phyloP scores from a whole-genome alignment of 1,140 invertebrate species.

The Pseudoatta argentina region DNA sequence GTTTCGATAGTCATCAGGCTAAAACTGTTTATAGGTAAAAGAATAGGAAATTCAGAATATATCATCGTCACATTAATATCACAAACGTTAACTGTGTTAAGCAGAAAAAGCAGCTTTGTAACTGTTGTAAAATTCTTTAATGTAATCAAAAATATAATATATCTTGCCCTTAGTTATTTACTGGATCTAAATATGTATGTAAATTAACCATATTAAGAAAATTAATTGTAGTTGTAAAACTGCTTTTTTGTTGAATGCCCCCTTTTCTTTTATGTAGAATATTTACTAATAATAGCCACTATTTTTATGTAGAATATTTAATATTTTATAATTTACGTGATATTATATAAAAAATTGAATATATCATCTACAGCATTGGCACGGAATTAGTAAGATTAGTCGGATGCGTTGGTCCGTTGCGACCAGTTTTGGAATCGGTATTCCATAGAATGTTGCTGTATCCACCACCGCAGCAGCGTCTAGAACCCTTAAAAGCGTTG shows the following conservation, averaged over 20 bases:
- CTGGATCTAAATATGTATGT: too few relatives aligned
- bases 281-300: not conserved
- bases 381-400: conserved; percentile 95
- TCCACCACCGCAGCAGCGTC: conserved; percentile 93
- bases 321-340: not conserved
- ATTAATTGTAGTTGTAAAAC: too few relatives aligned
- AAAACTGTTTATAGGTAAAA: conserved; percentile 94
- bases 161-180: too few relatives aligned
- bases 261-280: not conserved
- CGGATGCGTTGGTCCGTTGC: conserved; percentile 92
- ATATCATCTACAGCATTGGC: conserved; percentile 90
- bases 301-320: not conserved
- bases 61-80: not conserved
- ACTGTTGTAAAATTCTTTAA: too few relatives aligned
- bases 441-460: conserved; percentile 97
- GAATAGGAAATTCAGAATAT: not conserved
- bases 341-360: not conserved
- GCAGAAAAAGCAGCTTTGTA: too few relatives aligned
- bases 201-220: too few relatives aligned
- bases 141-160: too few relatives aligned
- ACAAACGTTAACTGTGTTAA: not conserved
- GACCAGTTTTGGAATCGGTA: conserved; percentile 95
- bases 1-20: conserved; percentile 92
- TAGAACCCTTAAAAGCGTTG: conserved; percentile 94
- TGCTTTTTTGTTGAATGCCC: too few relatives aligned